These are phyloP conservation scores for Melanophora roralis DNA, from an alignment of 2,888 invertebrate genomes.

Conservation along the genomic window DNA sequence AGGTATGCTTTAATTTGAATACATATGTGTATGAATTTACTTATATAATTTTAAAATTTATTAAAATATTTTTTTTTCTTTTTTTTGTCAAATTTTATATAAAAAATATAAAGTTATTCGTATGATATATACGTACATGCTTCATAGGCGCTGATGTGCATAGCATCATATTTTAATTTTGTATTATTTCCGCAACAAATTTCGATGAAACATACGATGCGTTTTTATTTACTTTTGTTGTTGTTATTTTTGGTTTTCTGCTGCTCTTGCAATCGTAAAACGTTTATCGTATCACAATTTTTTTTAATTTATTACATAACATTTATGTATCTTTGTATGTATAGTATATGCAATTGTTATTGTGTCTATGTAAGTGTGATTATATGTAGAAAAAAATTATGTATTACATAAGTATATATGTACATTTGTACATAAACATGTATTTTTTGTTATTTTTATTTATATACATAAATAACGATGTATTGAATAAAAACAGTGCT, in stretches of 20 bases:
- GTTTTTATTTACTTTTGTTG: conserved; percentile 10
- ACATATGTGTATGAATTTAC: neutral
- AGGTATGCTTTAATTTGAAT: too few relatives aligned
- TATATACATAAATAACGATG: too few relatives aligned
- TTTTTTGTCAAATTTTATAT: neutral
- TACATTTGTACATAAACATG: conserved; percentile 16
- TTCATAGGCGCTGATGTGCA: conserved; percentile 77
- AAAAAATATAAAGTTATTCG: neutral
- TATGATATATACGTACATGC: conserved; percentile 76
- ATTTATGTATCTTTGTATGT: too few relatives aligned
- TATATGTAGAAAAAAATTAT: conserved; percentile 58
- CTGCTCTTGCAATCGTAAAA: conserved; percentile 1
- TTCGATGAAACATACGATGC: conserved; percentile 63
- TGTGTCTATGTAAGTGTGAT: conserved; percentile 40
- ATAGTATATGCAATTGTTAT: conserved; percentile 46
- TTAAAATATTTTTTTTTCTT: neutral
- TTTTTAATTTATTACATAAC: too few relatives aligned
- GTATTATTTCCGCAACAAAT: conserved; percentile 67
- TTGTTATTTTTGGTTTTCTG: neutral
- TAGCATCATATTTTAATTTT: conserved; percentile 73
- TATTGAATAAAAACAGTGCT: conserved; percentile 13
- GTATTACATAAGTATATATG: conserved; percentile 40
- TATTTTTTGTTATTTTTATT: conserved; percentile 1
- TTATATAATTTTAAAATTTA: neutral
- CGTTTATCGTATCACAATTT: too few relatives aligned